Evolutionary conservation across 1,140 invertebrate genomes (phyloP).

Genomic region (Acromyrmex heyeri): DNA sequence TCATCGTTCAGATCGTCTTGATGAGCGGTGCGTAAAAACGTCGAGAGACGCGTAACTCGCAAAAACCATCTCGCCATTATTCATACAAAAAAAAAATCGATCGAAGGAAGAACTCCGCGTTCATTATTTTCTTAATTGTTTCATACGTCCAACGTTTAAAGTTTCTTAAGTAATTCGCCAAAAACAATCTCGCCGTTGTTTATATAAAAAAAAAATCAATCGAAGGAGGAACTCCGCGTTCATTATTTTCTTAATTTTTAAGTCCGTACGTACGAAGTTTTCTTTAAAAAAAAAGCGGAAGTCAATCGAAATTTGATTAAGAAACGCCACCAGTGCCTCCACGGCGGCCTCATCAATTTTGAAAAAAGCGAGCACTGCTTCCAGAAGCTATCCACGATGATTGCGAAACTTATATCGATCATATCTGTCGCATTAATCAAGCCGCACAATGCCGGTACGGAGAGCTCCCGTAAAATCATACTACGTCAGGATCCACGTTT

Average conservation of each 20-base stretch:
- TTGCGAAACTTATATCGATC: constrained; percentile 58
- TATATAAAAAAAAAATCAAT: background rate
- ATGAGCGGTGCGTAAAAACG: constrained; percentile 1
- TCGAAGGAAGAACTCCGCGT: background rate
- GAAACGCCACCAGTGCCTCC: background rate
- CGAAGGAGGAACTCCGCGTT: background rate
- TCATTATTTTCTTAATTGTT: constrained; percentile 6
- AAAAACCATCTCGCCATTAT: background rate
- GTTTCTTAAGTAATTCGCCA: background rate
- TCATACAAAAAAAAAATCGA: background rate
- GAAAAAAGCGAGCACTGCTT: background rate
- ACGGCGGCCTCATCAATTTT: background rate
- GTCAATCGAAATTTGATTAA: constrained; percentile 24
- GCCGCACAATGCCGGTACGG: constrained; percentile 21
- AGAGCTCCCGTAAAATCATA: constrained; percentile 53
- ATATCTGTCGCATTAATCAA: constrained; percentile 63
- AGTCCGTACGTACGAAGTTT: background rate
- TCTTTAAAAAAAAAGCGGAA: background rate
- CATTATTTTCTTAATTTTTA: constrained; percentile 9
- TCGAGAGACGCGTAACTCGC: no score
- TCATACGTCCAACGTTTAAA: no score
- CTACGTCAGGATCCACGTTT: no score
- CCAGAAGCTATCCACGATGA: constrained; percentile 14
- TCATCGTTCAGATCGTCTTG: constrained; percentile 1
- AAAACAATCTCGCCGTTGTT: background rate